These are phyloP conservation scores for Xestia c-nigrum DNA, from an alignment of 2,888 invertebrate genomes.

Conservation along the genomic window DNA sequence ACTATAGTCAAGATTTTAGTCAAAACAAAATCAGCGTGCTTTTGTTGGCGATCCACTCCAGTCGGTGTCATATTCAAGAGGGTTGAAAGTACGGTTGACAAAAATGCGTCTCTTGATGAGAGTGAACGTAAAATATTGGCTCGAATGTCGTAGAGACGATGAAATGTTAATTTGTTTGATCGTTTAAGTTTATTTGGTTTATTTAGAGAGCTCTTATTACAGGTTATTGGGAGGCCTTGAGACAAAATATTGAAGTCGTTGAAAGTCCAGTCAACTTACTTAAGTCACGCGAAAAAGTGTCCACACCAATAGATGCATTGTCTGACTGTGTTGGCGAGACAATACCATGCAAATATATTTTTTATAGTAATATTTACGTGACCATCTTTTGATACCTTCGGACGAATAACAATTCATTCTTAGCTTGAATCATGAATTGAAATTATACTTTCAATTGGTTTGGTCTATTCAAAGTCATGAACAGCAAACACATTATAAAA, in stretches of 20 bases:
- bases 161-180: slow-evolving; percentile 12
- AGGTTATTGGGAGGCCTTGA: background rate
- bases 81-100: slow-evolving; percentile 78
- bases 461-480: background rate
- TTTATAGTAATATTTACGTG: background rate
- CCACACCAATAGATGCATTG: background rate
- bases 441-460: background rate
- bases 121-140: slow-evolving; percentile 27
- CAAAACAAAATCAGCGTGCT: slow-evolving; percentile 89
- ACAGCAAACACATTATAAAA: too few relatives aligned
- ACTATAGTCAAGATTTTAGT: slow-evolving; percentile 83
- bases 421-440: background rate
- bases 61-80: slow-evolving; percentile 86
- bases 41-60: slow-evolving; percentile 88
- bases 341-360: background rate
- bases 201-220: background rate
- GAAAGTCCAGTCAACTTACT: background rate
- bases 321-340: background rate
- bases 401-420: background rate
- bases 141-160: background rate
- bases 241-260: background rate
- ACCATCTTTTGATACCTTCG: background rate
- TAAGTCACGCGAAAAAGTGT: background rate
- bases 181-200: background rate
- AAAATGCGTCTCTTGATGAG: slow-evolving; percentile 48